Evolutionary conservation across 2,888 invertebrate genomes (phyloP), one percentile per base, ranked within the genome.

Genomic region (Epinotia ramella): DNA sequence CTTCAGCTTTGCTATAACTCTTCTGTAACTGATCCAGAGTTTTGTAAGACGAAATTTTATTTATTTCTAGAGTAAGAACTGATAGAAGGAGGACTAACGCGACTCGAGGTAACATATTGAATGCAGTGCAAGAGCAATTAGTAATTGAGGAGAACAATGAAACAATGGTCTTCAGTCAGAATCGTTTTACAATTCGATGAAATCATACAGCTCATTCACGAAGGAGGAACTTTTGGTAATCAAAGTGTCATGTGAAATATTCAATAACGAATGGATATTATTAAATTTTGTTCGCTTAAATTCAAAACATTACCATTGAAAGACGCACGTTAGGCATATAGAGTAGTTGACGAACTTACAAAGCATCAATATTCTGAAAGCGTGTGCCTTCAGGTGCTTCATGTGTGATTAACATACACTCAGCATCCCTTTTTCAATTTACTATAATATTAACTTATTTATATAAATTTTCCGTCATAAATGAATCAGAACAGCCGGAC

Each of bases 31-130:
- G 85, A 3, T 80, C 78, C 16, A 84, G 40, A 0, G 89, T 87
- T 84, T 91, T 92, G 71, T 84, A 92, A 0, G 88, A 84, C 49
- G 78, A 69, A 12, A 80, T 83, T 71, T 64, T 82, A 40, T 84
- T 80, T 3, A 86, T 77, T 77, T 84, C 78, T 28, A 88, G 53
- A 16, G 87, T 78, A 2, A 87, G 59, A 5, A 87, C 24, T n/a
- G 78, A 78, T 12, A 82, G 73, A 12, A 80, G 73, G 0, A 84
- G 1, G 16, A 84, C 71, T 59, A 85, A 56, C 3, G 79, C 20
- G 16, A 78, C 73, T 78, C 81, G 84, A 76, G 78, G 79, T 65
- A 80, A 53, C 89, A 89, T 89, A 78, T 81, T 84, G 81, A 56
- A 66, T 56, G 74, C 68, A 53, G 16, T 20, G 33, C 57, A 53